Evolutionary conservation across 35 echinoderm and acorn worm genomes (phyloP), one percentile per base, ranked within the genome.

Genomic region (Ptychodera flava): DNA sequence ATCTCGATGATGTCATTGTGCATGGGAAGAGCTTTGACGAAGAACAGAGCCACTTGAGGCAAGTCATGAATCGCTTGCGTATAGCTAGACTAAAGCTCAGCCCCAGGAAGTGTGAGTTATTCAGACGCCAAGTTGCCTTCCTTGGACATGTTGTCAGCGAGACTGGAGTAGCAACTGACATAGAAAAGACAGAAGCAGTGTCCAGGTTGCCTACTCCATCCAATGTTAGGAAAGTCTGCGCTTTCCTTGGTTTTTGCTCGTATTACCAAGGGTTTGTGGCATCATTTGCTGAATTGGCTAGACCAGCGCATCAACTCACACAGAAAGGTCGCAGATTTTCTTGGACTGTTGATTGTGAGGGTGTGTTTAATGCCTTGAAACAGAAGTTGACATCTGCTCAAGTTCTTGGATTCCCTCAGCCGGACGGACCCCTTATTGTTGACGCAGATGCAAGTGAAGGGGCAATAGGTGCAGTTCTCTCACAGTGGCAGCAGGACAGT

Each of bases 71-170:
- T 29, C 78, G 83, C 38, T 64, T 94, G 2, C 1, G 45, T 0
- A 77, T 28, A 12, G 95, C 92, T 1, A 87, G 84, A 0, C 37
- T 93, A 1, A 93, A 93, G 36, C 33, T 93, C 0, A 93, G 90
- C 36, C 89, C 91, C 1, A 89, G 84, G 16, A 97, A 97, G 34
- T 91, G 89, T 86, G 30, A 83, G 16, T 37, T 93, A n/a, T n/a
- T n/a, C n/a, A n/a, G n/a, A n/a, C n/a, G n/a, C n/a, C n/a, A n/a
- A n/a, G n/a, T n/a, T n/a, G n/a, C n/a, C n/a, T n/a, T n/a, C n/a
- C n/a, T n/a, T n/a, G n/a, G n/a, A n/a, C n/a, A n/a, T n/a, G n/a
- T 0, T 93, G 93, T 88, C 30, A 87, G 52, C 15, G 36, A 36
- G 28, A 36, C 82, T 0, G 94, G 88, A 0, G 77, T 97, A 0